Base-by-base conservation (phyloP, 2,888 invertebrate genomes). In the Asteroscopus sphinx region DNA sequence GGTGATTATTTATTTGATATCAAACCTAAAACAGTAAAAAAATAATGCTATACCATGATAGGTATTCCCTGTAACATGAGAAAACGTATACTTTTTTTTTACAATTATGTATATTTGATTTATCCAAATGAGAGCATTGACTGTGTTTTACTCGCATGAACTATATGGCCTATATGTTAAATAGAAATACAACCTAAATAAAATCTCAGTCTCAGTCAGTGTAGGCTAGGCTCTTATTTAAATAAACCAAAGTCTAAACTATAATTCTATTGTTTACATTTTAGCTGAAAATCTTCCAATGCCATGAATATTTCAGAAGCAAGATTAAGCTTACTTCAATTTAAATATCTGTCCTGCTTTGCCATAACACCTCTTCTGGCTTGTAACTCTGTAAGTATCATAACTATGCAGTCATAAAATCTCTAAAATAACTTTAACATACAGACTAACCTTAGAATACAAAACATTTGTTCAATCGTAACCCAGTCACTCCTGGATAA, bases 371-470 rank as follows among this genome's bases (percentile, higher is more conserved):
- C 45, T 8, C 25, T 9, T 32, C 52, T 37, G 35, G 28, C 47
- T 45, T 39, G 13, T 32, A 36, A 13, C 32, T 47, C 39, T 21
- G 6, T 32, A 28, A 58, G 26, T 68, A 66, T 62, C 56, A 51
- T 52, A 53, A 46, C 59, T 64, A 68, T 62, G 63, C 71, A 76
- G 75, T 76, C 71, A 70, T 75, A 56, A 62, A 66, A 65, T 75
- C 58, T 61, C 69, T 68, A 63, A 36, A 53, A 42, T 51, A 54
- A 59, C 48, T 61, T 56, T 33, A 48, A n/a, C 45, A 58, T 58
- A 65, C 30, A 44, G 17, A 46, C 55, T 66, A 58, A 53, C 33
- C 54, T 68, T 60, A 63, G 9, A 41, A 49, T 57, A 67, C 21
- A 68, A 64, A 69, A 62, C 37, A n/a, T 68, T 78, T 78, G 76